These are phyloP conservation scores for Sepiola atlantica DNA, from an alignment of 2,888 invertebrate genomes.

Conservation along the genomic window DNA sequence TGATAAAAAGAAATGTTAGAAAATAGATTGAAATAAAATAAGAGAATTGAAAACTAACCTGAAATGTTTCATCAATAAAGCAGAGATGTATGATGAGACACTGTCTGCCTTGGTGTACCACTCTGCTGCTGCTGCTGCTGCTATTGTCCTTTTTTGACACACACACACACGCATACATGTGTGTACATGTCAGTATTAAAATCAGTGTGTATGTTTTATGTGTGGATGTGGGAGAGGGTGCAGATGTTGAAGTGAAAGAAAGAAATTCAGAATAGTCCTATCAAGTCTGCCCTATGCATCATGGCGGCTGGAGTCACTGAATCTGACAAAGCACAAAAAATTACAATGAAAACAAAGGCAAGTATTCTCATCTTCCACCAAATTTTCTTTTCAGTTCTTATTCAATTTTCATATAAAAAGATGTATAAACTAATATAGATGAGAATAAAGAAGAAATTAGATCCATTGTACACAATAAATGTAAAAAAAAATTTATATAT, in stretches of 20 bases:
- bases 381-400: no score
- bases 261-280: background rate
- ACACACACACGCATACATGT: background rate
- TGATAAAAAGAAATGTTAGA: background rate
- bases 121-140: background rate
- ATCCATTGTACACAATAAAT: no score
- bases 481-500: no score
- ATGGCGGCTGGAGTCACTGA: background rate
- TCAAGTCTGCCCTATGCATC: background rate
- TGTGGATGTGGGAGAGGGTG: background rate
- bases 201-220: background rate
- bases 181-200: background rate
- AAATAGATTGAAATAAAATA: background rate
- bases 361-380: background rate
- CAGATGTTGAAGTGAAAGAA: background rate
- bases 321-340: background rate
- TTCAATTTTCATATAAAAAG: no score
- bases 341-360: background rate
- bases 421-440: no score
- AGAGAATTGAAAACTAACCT: background rate
- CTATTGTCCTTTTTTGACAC: background rate
- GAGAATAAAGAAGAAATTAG: no score
- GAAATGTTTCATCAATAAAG: background rate
- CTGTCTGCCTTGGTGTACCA: background rate
- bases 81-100: conserved; percentile 14